phyloP scores from a whole-genome alignment of 1,140 invertebrate genomes.

The Anoplolepis gracilipes region DNA sequence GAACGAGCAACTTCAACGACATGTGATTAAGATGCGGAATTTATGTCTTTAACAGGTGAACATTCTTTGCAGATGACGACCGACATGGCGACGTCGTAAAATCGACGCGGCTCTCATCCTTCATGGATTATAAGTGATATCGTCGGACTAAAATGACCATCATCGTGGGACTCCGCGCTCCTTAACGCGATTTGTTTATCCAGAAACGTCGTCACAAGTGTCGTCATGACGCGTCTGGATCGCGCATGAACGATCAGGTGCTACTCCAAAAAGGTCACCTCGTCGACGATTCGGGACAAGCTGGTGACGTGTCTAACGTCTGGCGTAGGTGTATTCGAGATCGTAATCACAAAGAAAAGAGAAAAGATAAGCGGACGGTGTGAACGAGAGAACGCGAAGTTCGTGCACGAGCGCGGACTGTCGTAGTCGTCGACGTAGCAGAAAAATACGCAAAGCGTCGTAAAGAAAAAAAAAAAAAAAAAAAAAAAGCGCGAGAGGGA shows the following conservation, averaged over 20 bases:
- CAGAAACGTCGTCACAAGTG: not conserved
- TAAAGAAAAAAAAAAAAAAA: not conserved
- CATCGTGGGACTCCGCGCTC: conserved; percentile 20
- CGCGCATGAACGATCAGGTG: conserved; percentile 50
- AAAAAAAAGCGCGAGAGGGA: conserved; percentile 49
- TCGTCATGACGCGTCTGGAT: conserved; percentile 42
- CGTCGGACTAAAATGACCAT: conserved; percentile 13
- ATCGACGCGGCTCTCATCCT: conserved; percentile 53
- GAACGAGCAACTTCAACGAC: conserved; percentile 35
- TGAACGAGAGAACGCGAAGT: not conserved
- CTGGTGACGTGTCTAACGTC: not conserved
- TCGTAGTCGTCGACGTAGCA: not conserved
- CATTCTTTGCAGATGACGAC: conserved; percentile 71
- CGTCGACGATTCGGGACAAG: conserved; percentile 18
- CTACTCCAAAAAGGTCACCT: not conserved
- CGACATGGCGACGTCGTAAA: conserved; percentile 67
- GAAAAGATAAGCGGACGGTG: not conserved
- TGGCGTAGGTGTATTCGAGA: conserved; percentile 12
- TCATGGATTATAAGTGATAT: conserved; percentile 43
- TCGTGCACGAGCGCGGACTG: not conserved
- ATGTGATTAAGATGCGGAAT: not conserved
- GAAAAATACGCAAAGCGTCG: not conserved
- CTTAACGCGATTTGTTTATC: conserved; percentile 34
- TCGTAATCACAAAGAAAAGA: not conserved
- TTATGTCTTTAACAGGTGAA: conserved; percentile 45